These are phyloP conservation scores for Drosophila affinis DNA, from an alignment of 2,888 invertebrate species.

Conservation along the genomic window DNA sequence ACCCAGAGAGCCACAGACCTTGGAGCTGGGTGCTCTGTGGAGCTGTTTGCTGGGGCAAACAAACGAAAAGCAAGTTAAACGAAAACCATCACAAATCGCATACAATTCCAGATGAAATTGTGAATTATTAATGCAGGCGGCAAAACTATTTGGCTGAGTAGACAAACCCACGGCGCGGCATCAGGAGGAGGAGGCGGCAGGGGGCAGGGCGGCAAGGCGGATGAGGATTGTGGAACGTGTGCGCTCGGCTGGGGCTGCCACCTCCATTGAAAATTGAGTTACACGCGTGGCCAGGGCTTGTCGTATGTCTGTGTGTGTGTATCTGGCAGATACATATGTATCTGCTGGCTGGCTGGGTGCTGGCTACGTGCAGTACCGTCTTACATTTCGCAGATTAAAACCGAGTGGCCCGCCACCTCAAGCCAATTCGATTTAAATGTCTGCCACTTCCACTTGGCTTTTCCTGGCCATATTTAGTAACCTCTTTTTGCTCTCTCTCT, in stretches of 20 bases:
- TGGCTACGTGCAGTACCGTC: slow-evolving; percentile 68
- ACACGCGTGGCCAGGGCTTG: slow-evolving; percentile 68
- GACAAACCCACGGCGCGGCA: slow-evolving; percentile 66
- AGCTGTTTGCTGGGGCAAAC: slow-evolving; percentile 18
- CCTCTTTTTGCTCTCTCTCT: slow-evolving; percentile 12
- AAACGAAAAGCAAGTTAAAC: slow-evolving; percentile 52
- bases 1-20: slow-evolving; percentile 21
- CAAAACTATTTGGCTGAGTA: slow-evolving; percentile 79
- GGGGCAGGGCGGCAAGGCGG: background rate
- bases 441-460: slow-evolving; percentile 73
- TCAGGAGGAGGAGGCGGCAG: background rate
- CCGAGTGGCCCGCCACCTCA: slow-evolving; percentile 53
- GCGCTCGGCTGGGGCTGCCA: slow-evolving; percentile 35
- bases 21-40: slow-evolving; percentile 10
- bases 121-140: slow-evolving; percentile 82
- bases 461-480: slow-evolving; percentile 73
- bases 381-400: slow-evolving; percentile 76
- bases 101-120: slow-evolving; percentile 82
- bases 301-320: slow-evolving; percentile 23
- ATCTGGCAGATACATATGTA: slow-evolving; percentile 71
- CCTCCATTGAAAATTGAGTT: slow-evolving; percentile 80
- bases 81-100: slow-evolving; percentile 82
- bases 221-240: slow-evolving; percentile 32
- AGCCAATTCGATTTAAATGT: slow-evolving; percentile 81
- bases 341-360: slow-evolving; percentile 60